Conservation (phyloP, 2,113 vertebrate species). For the Tetraodon nigroviridis region DNA sequence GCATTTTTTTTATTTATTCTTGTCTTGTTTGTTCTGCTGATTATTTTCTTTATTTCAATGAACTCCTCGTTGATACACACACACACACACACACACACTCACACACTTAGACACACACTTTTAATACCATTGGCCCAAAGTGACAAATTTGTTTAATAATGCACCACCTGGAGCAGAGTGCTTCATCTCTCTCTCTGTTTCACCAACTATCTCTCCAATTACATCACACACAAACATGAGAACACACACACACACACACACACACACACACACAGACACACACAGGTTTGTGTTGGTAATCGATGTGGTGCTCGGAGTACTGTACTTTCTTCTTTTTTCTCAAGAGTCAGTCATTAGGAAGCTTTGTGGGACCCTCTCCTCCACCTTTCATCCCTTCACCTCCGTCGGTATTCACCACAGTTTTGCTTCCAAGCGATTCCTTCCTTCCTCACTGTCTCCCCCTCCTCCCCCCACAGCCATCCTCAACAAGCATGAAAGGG, state of each 20-base stretch:
- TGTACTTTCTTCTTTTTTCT: constrained; percentile 56
- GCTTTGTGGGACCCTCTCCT: constrained; percentile 25
- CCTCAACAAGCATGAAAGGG: constrained; percentile 2
- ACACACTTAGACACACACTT: constrained; percentile 8
- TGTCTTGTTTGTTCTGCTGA: not conserved
- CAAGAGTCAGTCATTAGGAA: constrained; percentile 26
- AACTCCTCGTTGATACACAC: constrained; percentile 4
- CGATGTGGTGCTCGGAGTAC: constrained; percentile 43
- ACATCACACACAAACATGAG: not conserved
- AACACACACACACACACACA: constrained; percentile 20
- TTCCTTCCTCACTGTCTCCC: not conserved
- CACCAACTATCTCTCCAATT: not conserved
- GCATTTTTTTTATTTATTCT: not conserved
- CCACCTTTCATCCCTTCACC: constrained; percentile 11
- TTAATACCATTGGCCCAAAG: constrained; percentile 45
- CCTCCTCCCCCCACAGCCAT: constrained; percentile 9
- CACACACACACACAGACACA: constrained; percentile 21
- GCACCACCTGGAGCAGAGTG: constrained; percentile 54
- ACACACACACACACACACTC: constrained; percentile 14
- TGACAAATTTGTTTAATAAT: constrained; percentile 73
- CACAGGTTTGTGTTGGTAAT: constrained; percentile 35
- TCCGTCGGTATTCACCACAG: not conserved
- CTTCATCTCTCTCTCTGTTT: constrained; percentile 29
- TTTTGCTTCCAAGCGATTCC: not conserved
- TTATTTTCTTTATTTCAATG: not conserved